phyloP scores from a whole-genome alignment of 1,140 invertebrate genomes.

The Eciton burchellii region DNA sequence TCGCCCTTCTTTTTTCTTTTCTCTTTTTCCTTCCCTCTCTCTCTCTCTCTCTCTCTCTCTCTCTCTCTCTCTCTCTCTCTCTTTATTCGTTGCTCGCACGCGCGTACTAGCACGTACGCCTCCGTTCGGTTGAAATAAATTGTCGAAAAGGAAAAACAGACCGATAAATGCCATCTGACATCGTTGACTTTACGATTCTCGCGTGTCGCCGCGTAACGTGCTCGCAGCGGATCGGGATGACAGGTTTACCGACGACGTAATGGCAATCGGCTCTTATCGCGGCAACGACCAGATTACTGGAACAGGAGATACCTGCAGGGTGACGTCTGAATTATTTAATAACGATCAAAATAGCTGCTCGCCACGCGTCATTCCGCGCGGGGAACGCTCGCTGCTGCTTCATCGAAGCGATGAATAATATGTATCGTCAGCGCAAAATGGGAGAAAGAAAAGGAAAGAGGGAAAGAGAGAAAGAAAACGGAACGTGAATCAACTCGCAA shows the following conservation, averaged over 20 bases:
- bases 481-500: not conserved
- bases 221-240: slow-evolving; percentile 9
- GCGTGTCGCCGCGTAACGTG: slow-evolving; percentile 30
- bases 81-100: too few relatives aligned
- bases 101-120: too few relatives aligned
- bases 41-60: too few relatives aligned
- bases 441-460: not conserved
- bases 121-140: not conserved
- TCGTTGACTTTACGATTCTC: slow-evolving; percentile 31
- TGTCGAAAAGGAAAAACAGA: too few relatives aligned
- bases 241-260: slow-evolving; percentile 39
- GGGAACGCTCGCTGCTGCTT: slow-evolving; percentile 10
- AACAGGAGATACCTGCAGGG: not conserved
- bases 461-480: not conserved
- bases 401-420: slow-evolving; percentile 34
- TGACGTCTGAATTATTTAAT: slow-evolving; percentile 45
- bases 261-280: slow-evolving; percentile 39
- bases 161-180: not conserved
- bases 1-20: too few relatives aligned
- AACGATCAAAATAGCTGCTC: slow-evolving; percentile 4
- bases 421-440: not conserved
- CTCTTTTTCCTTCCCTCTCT: too few relatives aligned
- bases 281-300: slow-evolving; percentile 35
- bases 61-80: too few relatives aligned
- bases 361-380: slow-evolving; percentile 11